These are phyloP conservation scores for Malurus leucopterus DNA, from an alignment of 2,797 vertebrate genomes.

Conservation along the genomic window DNA sequence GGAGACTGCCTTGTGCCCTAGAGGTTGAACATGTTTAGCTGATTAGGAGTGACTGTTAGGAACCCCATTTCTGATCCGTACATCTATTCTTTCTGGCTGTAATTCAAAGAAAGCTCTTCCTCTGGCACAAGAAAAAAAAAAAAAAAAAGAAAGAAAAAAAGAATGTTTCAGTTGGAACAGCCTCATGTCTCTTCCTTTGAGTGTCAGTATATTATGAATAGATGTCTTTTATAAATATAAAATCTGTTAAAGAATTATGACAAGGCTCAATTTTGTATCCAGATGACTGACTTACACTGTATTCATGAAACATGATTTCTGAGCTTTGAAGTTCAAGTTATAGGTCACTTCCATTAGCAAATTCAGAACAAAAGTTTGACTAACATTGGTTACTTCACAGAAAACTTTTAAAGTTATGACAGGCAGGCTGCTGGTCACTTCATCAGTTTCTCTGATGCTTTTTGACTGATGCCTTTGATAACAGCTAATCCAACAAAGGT, in stretches of 20 bases:
- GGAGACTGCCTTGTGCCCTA: not conserved
- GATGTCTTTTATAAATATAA: not conserved
- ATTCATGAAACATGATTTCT: slow-evolving; percentile 1
- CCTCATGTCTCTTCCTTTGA: not conserved
- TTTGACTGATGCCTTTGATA: slow-evolving; percentile 17
- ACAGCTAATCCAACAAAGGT: slow-evolving; percentile 3
- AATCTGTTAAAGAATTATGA: not conserved
- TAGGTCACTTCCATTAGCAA: not conserved
- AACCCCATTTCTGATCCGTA: not conserved
- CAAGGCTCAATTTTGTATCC: not conserved
- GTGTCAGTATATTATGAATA: slow-evolving; percentile 11
- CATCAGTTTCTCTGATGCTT: not conserved
- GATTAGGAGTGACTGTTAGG: not conserved
- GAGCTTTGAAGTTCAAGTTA: slow-evolving; percentile 8
- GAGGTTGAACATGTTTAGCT: not conserved
- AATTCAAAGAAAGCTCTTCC: not conserved
- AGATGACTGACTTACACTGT: not conserved
- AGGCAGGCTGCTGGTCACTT: slow-evolving; percentile 7
- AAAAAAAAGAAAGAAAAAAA: not conserved
- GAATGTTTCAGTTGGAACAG: not conserved
- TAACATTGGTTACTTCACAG: not conserved
- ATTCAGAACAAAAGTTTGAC: not conserved
- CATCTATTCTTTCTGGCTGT: not conserved
- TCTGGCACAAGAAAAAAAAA: not conserved
- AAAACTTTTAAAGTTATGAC: not conserved